phyloP scores from a whole-genome alignment of 92 coral and sea anemone genomes.

The Plumapathes pennacea region DNA sequence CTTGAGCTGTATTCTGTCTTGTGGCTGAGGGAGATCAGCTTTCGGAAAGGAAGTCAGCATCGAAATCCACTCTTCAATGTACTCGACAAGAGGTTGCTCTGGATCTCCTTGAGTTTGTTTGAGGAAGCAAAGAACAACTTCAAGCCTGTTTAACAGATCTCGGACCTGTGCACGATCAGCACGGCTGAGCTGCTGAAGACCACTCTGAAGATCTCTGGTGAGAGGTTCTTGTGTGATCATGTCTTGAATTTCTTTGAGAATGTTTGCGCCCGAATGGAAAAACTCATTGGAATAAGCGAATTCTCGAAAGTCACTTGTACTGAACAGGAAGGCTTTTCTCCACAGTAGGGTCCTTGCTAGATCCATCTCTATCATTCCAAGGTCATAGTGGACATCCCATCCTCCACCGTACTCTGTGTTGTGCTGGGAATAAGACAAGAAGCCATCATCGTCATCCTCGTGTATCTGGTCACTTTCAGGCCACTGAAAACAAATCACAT shows the following conservation, averaged over 20 bases:
- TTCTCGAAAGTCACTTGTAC: no score
- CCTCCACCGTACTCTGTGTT: slow-evolving; percentile 34
- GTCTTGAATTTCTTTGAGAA: neutral
- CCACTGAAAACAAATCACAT: slow-evolving; percentile 22
- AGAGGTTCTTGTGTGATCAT: slow-evolving; percentile 9
- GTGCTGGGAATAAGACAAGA: slow-evolving; percentile 22
- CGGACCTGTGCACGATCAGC: slow-evolving; percentile 1
- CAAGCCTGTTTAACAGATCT: slow-evolving; percentile 5
- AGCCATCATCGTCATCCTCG: slow-evolving; percentile 9
- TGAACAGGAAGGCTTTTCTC: no score
- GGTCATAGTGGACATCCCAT: slow-evolving; percentile 1
- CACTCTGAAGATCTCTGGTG: neutral
- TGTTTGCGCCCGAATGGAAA: neutral
- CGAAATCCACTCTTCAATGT: slow-evolving; percentile 8
- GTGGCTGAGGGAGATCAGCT: slow-evolving; percentile 20
- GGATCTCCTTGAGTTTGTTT: slow-evolving; percentile 1
- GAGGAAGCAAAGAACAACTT: slow-evolving; percentile 9
- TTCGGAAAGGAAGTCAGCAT: slow-evolving; percentile 23
- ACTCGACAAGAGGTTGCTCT: slow-evolving; percentile 7
- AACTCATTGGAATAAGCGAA: no score
- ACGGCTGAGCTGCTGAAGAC: slow-evolving; percentile 1
- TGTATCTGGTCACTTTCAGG: no score
- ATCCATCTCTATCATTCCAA: slow-evolving; percentile 13
- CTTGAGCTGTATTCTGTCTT: slow-evolving; percentile 6
- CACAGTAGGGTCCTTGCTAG: neutral